Evolutionary conservation across 2,888 invertebrate genomes (phyloP), one percentile per base, ranked within the genome.

Genomic region (Drosophila diplacantha): DNA sequence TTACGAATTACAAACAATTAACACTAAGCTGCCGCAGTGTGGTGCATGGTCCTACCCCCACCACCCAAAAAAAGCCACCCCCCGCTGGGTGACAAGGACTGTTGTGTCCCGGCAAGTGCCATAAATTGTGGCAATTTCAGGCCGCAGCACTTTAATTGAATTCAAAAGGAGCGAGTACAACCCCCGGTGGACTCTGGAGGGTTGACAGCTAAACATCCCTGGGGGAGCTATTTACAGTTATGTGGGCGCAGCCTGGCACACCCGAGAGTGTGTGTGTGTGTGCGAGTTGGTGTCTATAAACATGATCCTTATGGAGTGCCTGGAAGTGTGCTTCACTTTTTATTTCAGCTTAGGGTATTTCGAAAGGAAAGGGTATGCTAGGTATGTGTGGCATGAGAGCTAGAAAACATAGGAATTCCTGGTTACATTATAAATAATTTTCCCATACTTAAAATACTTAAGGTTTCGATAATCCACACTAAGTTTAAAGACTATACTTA

Each of bases 171-270:
- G 67, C 80, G 69, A 69, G 49, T 46, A 46, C 71, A 78, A 70
- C 70, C 66, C 65, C 61, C 52, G 49, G 49, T 38, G 71, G 51
- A 44, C 34, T 12, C 43, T 59, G 16, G 68, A 81, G 79, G 66
- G 66, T 63, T 76, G 71, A 61, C 71, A 66, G 74, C 74, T 86
- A 86, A 87, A 85, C 86, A 86, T 87, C 87, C 87, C 86, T 86
- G 64, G 73, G 87, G 87, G 87, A 86, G 86, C 87, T 86, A 87
- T 85, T 87, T 87, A 85, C 80, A 85, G 85, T 75, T 83, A 75
- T 71, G 71, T 75, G 50, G 55, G 58, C 56, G 46, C 55, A 50
- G 61, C 9, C 26, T 24, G 52, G 41, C 26, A 26, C 26, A 8
- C 8, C 26, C 26, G 9, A 11, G 9, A 11, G 35, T 39, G 11